Conservation (phyloP, 2,113 vertebrate species). For the Phycodurus eques region DNA sequence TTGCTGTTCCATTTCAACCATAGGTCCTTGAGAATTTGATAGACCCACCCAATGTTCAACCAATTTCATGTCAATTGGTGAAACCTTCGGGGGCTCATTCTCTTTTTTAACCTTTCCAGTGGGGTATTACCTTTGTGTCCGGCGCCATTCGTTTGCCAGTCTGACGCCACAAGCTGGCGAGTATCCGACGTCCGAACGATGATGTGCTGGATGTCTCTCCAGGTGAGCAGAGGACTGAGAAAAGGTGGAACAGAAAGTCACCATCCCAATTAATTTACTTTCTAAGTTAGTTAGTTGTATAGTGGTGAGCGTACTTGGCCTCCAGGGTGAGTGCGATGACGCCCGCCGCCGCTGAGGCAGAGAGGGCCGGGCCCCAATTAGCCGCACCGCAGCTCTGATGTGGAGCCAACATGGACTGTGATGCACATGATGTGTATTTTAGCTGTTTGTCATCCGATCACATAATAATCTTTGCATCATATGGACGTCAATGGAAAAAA, state of each 20-base stretch:
- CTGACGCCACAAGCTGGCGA: constrained; percentile 84
- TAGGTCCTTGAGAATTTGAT: too few relatives aligned
- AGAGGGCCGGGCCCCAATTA: constrained; percentile 84
- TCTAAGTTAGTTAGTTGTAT: neutral
- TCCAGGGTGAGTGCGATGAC: constrained; percentile 92
- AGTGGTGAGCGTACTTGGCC: constrained; percentile 84
- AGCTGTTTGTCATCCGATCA: neutral
- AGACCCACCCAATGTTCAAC: too few relatives aligned
- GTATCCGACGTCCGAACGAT: constrained; percentile 90
- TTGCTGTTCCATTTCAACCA: too few relatives aligned
- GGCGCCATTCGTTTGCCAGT: constrained; percentile 93
- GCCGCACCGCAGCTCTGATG: constrained; percentile 83
- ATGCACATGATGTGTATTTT: neutral
- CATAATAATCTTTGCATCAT: neutral
- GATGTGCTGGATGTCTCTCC: constrained; percentile 97
- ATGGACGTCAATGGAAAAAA: constrained; percentile 2
- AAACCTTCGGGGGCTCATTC: neutral
- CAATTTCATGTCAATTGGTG: neutral
- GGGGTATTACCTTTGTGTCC: constrained; percentile 84
- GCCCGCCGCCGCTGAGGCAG: constrained; percentile 92
- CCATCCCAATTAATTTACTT: neutral
- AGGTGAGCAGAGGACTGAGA: constrained; percentile 87
- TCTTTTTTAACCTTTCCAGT: neutral
- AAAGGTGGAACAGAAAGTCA: constrained; percentile 22
- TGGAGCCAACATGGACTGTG: constrained; percentile 84